These are phyloP conservation scores for Ctena decussata DNA, from an alignment of 2,888 invertebrate species.

Conservation along the genomic window DNA sequence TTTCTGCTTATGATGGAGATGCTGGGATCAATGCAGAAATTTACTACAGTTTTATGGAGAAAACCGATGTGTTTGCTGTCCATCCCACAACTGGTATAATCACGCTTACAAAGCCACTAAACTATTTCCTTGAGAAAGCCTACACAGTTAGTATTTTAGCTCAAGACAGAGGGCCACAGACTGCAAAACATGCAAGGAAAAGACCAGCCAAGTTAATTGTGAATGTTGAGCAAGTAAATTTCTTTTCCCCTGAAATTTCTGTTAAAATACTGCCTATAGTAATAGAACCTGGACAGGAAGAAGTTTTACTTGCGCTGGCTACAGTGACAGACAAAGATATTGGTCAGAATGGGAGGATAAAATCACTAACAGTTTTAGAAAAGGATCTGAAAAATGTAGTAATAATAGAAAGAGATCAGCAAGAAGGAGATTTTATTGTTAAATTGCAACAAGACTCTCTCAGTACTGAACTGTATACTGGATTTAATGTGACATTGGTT, in stretches of 20 bases:
- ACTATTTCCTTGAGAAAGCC: constrained; percentile 90
- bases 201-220: constrained; percentile 91
- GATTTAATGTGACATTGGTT: constrained; percentile 95
- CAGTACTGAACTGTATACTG: constrained; percentile 92
- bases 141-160: constrained; percentile 94
- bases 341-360: constrained; percentile 94
- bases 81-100: constrained; percentile 97
- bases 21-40: constrained; percentile 98
- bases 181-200: constrained; percentile 49
- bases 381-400: constrained; percentile 97
- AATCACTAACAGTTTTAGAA: constrained; percentile 90
- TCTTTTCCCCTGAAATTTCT: constrained; percentile 94
- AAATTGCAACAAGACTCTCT: constrained; percentile 93
- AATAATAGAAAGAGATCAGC: constrained; percentile 88
- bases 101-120: constrained; percentile 92
- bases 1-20: constrained; percentile 97
- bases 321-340: constrained; percentile 94
- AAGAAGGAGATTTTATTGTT: constrained; percentile 89
- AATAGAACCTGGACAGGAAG: constrained; percentile 92
- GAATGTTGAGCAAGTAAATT: constrained; percentile 91
- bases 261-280: constrained; percentile 92
- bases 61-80: constrained; percentile 92
- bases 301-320: constrained; percentile 94
- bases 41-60: constrained; percentile 96
- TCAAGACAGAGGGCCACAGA: constrained; percentile 92